Evolutionary conservation across 30 jellyfish, hydroid and myxozoan species (phyloP), one percentile per base, ranked within the genome.

Genomic region (Catostylus mosaicus): DNA sequence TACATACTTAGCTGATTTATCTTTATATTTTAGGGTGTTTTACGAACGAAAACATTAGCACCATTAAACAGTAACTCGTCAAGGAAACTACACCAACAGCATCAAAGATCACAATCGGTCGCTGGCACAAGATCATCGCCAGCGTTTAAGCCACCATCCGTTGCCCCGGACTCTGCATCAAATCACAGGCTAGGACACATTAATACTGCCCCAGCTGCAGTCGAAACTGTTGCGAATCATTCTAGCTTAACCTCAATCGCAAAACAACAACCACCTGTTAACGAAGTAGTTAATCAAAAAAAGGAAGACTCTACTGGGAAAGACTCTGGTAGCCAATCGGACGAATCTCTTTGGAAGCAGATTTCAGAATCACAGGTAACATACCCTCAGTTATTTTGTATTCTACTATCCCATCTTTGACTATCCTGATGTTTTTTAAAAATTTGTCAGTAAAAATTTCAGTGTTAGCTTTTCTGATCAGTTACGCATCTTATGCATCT

Each of bases 51-150:
- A 24, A 30, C 65, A 0, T 30, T 78, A 11, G 47, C 91, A 23
- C n/a, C 57, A 34, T 78, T 63, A 29, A 82, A 70, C 60, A 67
- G 31, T 59, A 51, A 40, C 29, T 27, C 73, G 1, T 31, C 80
- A 26, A 37, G 54, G 34, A 82, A 82, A 43, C 73, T 76, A 1
- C 66, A 67, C 46, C 80, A 46, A n/a, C 82, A 61, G 73, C 92
- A 82, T 64, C 92, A 82, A 32, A 61, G 92, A 33, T 82, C 92
- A 43, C 85, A 82, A n/a, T 82, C 92, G 8, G 92, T 82, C 23
- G 80, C 63, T 45, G 92, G 92, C 37, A 82, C 80, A 6, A 69
- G 61, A 46, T 36, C 92, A 23, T 26, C 85, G 37, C 72, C 92
- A 11, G 36, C 74, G 30, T 57, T 82, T 61, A 82, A 69, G 23